Conservation (phyloP, 2,888 invertebrate genomes). For the Chalcis sispes region DNA sequence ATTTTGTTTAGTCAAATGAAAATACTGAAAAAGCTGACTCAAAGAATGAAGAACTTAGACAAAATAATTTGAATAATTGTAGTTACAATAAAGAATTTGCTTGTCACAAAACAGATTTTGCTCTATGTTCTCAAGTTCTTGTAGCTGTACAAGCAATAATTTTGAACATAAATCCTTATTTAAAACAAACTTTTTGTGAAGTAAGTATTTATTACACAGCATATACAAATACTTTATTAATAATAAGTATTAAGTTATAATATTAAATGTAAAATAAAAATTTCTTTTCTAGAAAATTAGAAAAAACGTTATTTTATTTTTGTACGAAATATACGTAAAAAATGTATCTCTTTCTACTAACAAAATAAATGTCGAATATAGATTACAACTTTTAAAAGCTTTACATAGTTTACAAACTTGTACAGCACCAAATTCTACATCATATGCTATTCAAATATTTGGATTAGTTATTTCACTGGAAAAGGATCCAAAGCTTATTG, state of each 20-base stretch:
- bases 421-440: constrained; percentile 64
- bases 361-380: constrained; percentile 61
- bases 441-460: constrained; percentile 69
- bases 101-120: constrained; percentile 58
- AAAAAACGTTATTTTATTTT: constrained; percentile 61
- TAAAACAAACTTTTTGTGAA: constrained; percentile 66
- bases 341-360: constrained; percentile 63
- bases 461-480: constrained; percentile 66
- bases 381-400: constrained; percentile 66
- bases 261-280: too few relatives aligned
- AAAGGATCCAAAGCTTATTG: constrained; percentile 59
- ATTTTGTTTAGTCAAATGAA: background rate
- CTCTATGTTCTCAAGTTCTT: constrained; percentile 66
- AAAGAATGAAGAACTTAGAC: constrained; percentile 65
- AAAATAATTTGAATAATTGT: constrained; percentile 42
- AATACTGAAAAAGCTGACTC: constrained; percentile 5
- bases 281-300: constrained; percentile 65
- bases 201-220: constrained; percentile 59
- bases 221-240: background rate
- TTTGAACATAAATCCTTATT: constrained; percentile 60
- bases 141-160: constrained; percentile 66
- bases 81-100: background rate
- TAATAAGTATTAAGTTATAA: constrained; percentile 8
- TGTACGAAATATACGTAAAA: constrained; percentile 67
- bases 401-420: constrained; percentile 66